Conservation (phyloP, 2,888 invertebrate species). For the Heliconius cydno region DNA sequence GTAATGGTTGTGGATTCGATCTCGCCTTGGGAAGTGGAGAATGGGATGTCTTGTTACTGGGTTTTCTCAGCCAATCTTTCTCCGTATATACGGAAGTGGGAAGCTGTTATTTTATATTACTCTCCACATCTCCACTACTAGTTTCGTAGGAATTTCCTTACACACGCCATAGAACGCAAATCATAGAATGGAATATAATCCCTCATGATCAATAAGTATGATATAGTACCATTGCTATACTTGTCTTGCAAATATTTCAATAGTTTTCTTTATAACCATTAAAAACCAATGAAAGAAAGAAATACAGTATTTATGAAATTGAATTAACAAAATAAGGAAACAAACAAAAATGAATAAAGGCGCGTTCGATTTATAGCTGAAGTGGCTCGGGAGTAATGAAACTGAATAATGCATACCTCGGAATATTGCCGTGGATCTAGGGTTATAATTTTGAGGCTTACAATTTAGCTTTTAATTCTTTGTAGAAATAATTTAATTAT, state of each 20-base stretch:
- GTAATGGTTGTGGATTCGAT: neutral
- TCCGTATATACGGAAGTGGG: too few species aligned
- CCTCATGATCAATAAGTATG: too few species aligned
- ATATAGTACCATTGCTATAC: too few species aligned
- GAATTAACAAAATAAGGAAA: constrained; percentile 45
- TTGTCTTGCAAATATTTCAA: too few species aligned
- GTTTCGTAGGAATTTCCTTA: too few species aligned
- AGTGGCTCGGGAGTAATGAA: constrained; percentile 79
- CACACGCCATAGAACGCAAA: too few species aligned
- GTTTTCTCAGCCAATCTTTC: too few species aligned
- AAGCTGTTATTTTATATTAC: too few species aligned
- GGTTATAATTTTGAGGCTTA: constrained; percentile 52
- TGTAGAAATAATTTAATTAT: neutral
- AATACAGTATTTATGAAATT: neutral
- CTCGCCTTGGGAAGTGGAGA: too few species aligned
- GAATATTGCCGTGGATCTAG: constrained; percentile 70
- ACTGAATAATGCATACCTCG: constrained; percentile 80
- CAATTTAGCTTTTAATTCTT: neutral
- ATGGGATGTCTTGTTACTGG: too few species aligned
- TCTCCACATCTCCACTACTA: too few species aligned
- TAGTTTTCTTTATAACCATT: neutral
- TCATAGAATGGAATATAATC: too few species aligned
- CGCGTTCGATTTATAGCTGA: constrained; percentile 78
- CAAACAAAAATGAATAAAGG: constrained; percentile 64
- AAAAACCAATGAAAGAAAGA: neutral